Evolutionary conservation across 2,888 invertebrate species (phyloP), one percentile per base, ranked within the genome.

Genomic region (Pandemis heparana): DNA sequence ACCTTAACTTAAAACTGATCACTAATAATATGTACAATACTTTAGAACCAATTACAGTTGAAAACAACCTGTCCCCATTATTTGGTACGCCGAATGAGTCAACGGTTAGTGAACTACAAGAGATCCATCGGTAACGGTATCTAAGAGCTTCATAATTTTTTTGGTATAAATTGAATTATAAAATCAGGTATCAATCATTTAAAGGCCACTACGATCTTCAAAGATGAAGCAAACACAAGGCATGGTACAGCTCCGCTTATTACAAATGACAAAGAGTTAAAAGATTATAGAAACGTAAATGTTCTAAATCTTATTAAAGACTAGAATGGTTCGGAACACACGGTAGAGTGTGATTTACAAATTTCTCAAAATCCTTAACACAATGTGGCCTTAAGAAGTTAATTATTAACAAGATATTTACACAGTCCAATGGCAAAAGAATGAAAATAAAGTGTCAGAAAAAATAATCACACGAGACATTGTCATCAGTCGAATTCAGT

Each of bases 91-190:
- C 86, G 83, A 87, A 84, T 86, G 84, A 81, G 79, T 81, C 86
- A 88, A 86, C 87, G 88, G 86, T 83, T 85, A 89, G 87, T 85
- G 87, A 63, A 70, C 89, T 90, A 87, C 83, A 87, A 91, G 94
- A 94, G 94, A 94, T 94, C 94, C 92, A 92, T 93, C 94, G 94
- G 93, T 94, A 94, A 94, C 94, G 86, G 91, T 87, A 84, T 90
- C 86, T 88, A 91, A 90, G 89, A 92, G 92, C 92, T 88, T 92
- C 90, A 87, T 91, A 85, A 77, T 88, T 91, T 88, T 92, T 94
- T 94, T 92, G 94, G 92, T 93, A 93, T 93, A 92, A 89, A 92
- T 92, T 92, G 91, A 92, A 91, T 84, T 69, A 77, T 87, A 89
- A 84, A 86, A 90, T 92, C 92, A 93, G 92, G 91, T 92, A 92